Evolutionary conservation across 2,797 vertebrate species (phyloP).

Genomic region (Chelonia mydas): DNA sequence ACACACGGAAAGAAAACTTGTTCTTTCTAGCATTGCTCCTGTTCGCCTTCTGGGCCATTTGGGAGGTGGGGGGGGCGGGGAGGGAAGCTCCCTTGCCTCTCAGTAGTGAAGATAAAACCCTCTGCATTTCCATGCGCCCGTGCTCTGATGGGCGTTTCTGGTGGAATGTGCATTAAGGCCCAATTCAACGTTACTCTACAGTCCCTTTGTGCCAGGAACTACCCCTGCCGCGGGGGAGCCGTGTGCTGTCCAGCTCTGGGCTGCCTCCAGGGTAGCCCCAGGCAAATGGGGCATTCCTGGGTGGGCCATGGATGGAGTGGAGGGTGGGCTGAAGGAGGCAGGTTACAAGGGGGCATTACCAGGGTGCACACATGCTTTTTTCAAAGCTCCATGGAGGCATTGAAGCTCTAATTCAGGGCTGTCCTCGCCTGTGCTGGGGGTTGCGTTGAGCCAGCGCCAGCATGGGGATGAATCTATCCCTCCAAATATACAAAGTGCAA

Average conservation of each 20-base stretch:
- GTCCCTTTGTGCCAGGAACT: neutral
- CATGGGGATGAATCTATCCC: neutral
- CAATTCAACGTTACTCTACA: neutral
- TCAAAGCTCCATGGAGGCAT: neutral
- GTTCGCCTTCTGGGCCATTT: neutral
- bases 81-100: neutral
- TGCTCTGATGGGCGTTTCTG: too few species aligned
- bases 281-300: neutral
- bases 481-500: neutral
- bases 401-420: neutral
- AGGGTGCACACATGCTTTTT: neutral
- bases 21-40: neutral
- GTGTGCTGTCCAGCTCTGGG: neutral
- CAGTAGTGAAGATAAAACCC: neutral
- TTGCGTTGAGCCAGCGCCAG: neutral
- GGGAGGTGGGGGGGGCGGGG: too few species aligned
- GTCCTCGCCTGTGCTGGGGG: neutral
- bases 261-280: neutral
- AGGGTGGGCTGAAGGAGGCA: neutral
- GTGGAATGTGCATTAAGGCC: neutral
- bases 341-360: neutral
- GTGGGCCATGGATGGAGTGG: neutral
- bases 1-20: neutral
- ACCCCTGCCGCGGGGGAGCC: neutral
- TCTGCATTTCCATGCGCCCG: neutral